phyloP scores from a whole-genome alignment of 2,797 vertebrate genomes.

The Adrianichthys oophorus region DNA sequence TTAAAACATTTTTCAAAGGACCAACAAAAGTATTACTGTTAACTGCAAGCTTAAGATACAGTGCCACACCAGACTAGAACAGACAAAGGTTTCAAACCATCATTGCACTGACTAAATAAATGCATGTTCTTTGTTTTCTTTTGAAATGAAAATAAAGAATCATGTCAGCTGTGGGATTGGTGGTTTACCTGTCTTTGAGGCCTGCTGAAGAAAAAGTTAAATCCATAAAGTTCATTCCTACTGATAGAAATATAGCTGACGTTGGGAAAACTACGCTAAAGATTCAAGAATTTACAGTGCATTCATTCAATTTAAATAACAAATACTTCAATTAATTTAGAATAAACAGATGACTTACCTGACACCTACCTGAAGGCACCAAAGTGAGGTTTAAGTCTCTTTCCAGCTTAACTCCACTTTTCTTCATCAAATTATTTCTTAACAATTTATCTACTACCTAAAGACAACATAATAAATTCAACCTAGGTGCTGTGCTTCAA shows the following conservation, averaged over 20 bases:
- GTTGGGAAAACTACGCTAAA: constrained; percentile 17
- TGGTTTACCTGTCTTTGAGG: constrained; percentile 37
- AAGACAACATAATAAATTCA: neutral
- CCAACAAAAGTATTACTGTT: no score
- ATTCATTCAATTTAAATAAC: constrained; percentile 15
- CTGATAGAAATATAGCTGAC: constrained; percentile 14
- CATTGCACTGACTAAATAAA: neutral
- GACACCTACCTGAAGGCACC: constrained; percentile 55
- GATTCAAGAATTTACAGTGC: constrained; percentile 26
- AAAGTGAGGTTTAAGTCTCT: constrained; percentile 18
- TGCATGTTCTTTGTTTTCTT: neutral
- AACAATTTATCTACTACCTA: neutral
- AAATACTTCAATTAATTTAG: neutral
- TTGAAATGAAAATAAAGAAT: no score
- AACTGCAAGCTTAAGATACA: no score
- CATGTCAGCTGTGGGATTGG: constrained; percentile 7
- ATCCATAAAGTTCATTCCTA: constrained; percentile 24
- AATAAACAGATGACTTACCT: constrained; percentile 57
- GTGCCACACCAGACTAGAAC: no score
- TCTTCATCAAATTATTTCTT: neutral
- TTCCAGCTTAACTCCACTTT: constrained; percentile 28
- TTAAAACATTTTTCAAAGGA: no score
- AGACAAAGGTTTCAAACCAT: neutral
- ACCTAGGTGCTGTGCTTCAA: neutral
- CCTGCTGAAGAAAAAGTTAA: constrained; percentile 34